A percentile compares a stretch with the other conserved stretches of the same genome.
Evolutionary conservation across 2,888 invertebrate species (phyloP).

Genomic region (Pherbina coryleti): DNA sequence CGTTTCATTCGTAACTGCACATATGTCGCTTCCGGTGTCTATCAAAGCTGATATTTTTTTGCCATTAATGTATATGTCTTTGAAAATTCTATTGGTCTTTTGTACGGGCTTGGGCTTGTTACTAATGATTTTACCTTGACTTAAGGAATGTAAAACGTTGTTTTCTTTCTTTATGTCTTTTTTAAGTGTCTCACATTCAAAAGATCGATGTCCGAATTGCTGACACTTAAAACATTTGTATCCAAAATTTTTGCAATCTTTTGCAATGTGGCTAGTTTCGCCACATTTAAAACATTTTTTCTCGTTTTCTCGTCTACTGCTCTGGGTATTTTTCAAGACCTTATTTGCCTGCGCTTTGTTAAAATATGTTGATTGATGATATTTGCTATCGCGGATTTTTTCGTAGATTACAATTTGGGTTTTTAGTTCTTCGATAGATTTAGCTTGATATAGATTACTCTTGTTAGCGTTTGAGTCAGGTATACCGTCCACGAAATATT

Average conservation of each 20-base stretch:
- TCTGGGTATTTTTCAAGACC: background rate
- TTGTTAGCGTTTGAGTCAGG: too few species aligned
- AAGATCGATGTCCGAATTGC: too few species aligned
- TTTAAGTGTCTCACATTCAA: background rate
- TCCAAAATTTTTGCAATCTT: background rate
- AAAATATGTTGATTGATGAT: background rate
- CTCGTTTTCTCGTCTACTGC: background rate
- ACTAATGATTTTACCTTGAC: background rate
- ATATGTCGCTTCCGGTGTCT: too few species aligned
- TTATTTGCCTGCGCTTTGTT: background rate
- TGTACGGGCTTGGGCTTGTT: too few species aligned
- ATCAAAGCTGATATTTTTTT: background rate
- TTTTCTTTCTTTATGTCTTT: background rate
- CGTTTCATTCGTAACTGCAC: background rate
- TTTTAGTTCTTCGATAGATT: too few species aligned
- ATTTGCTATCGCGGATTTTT: too few species aligned
- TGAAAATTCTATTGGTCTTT: background rate
- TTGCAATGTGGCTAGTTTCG: background rate
- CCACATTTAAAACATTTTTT: constrained; percentile 7
- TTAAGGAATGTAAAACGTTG: constrained; percentile 25
- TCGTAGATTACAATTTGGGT: too few species aligned
- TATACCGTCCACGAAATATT: too few species aligned
- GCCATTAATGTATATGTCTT: background rate
- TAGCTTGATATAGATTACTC: too few species aligned
- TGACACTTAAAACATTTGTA: too few species aligned